Conservation (phyloP, 2,113 vertebrate genomes). For the Vanacampus margaritifer region DNA sequence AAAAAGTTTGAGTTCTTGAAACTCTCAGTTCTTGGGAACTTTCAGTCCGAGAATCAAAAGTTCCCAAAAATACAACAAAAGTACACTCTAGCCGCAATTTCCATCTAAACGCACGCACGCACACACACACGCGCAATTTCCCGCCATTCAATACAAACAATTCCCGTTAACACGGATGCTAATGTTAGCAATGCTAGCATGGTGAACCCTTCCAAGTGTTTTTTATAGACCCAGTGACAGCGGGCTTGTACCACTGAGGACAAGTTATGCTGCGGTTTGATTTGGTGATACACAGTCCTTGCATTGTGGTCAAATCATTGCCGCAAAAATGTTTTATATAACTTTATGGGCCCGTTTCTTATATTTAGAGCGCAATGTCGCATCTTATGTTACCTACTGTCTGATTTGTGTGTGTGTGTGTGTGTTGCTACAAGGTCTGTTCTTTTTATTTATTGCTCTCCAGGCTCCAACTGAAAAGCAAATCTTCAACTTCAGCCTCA, state of each 20-base stretch:
- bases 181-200: background rate
- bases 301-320: background rate
- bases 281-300: background rate
- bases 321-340: slow-evolving; percentile 4
- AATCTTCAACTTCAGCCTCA: slow-evolving; percentile 59
- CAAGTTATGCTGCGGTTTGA: slow-evolving; percentile 1
- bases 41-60: background rate
- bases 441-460: slow-evolving; percentile 54
- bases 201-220: background rate
- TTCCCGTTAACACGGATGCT: background rate
- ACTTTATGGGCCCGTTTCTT: slow-evolving; percentile 1
- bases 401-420: slow-evolving; percentile 14
- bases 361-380: background rate
- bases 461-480: slow-evolving; percentile 45
- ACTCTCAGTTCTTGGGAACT: background rate
- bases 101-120: slow-evolving; percentile 7
- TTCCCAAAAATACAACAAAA: background rate
- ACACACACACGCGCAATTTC: background rate
- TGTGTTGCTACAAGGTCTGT: slow-evolving; percentile 32
- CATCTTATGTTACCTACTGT: slow-evolving; percentile 6
- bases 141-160: background rate
- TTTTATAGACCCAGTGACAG: background rate
- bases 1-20: too few species aligned
- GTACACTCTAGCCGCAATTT: background rate
- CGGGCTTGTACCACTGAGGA: background rate